These are phyloP conservation scores for Calephelis perditalis DNA, from an alignment of 2,888 invertebrate genomes.

Conservation along the genomic window DNA sequence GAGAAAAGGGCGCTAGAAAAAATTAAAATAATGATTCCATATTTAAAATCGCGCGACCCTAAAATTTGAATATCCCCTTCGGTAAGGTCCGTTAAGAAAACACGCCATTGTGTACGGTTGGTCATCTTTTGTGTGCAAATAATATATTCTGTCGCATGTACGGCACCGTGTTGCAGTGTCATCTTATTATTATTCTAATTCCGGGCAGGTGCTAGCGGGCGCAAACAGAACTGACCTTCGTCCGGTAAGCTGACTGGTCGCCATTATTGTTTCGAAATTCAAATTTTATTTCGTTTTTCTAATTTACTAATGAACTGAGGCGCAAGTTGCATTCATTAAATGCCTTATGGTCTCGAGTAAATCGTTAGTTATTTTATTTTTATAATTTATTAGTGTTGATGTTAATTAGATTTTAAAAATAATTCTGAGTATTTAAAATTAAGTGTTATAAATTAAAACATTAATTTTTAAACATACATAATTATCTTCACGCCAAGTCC, in stretches of 20 bases:
- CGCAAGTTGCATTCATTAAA: too few species aligned
- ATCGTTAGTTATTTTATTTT: too few species aligned
- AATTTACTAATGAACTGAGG: constrained; percentile 15
- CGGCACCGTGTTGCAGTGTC: constrained; percentile 43
- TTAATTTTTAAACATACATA: too few species aligned
- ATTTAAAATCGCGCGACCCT: constrained; percentile 64
- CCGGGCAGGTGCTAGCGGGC: constrained; percentile 55
- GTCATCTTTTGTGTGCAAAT: constrained; percentile 56
- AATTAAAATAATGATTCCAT: constrained; percentile 44
- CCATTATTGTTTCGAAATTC: constrained; percentile 22
- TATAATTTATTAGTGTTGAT: too few species aligned
- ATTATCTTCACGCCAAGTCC: too few species aligned
- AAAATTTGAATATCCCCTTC: constrained; percentile 72
- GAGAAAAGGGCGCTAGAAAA: constrained; percentile 58
- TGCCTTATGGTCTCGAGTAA: too few species aligned
- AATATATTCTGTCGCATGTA: constrained; percentile 64
- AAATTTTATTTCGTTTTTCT: constrained; percentile 14
- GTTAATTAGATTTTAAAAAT: too few species aligned
- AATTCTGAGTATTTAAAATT: too few species aligned
- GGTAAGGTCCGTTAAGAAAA: constrained; percentile 58
- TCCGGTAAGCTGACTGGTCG: constrained; percentile 29
- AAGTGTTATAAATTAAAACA: too few species aligned
- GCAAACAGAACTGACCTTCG: constrained; percentile 65
- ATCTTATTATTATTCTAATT: constrained; percentile 66
- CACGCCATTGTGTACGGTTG: constrained; percentile 50